Conservation (phyloP, 2,113 vertebrate genomes). For the Syngnathoides biaculeatus region DNA sequence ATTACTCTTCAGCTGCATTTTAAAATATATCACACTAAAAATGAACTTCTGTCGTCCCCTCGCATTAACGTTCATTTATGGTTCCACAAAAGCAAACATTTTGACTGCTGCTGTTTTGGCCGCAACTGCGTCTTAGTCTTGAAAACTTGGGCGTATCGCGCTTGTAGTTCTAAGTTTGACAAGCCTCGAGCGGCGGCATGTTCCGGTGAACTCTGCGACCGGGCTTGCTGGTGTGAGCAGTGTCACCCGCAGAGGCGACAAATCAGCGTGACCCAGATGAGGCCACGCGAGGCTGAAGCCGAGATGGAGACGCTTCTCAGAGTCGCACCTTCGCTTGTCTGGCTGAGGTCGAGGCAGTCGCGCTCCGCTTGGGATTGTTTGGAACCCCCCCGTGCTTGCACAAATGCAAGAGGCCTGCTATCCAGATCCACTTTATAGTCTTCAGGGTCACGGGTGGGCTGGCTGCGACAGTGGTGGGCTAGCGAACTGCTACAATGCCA, state of each 20-base stretch:
- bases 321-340: constrained; percentile 42
- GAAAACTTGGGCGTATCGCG: neutral
- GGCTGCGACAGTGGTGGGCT: no score
- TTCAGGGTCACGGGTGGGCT: neutral
- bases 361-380: neutral
- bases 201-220: constrained; percentile 31
- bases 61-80: no score
- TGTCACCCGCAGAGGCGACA: constrained; percentile 48
- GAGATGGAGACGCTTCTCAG: constrained; percentile 35
- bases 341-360: neutral
- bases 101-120: no score
- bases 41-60: no score
- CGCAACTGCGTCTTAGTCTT: no score
- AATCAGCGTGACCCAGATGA: constrained; percentile 35
- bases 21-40: no score
- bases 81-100: no score
- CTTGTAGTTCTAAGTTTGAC: neutral
- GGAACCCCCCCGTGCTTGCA: neutral
- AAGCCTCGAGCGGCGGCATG: neutral
- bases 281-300: neutral
- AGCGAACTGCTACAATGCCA: no score
- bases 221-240: constrained; percentile 37
- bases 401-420: neutral
- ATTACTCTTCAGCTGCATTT: no score
- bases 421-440: neutral